These are phyloP conservation scores for Aspidoscelis tigris DNA, from an alignment of 2,113 vertebrate genomes.

Conservation along the genomic window DNA sequence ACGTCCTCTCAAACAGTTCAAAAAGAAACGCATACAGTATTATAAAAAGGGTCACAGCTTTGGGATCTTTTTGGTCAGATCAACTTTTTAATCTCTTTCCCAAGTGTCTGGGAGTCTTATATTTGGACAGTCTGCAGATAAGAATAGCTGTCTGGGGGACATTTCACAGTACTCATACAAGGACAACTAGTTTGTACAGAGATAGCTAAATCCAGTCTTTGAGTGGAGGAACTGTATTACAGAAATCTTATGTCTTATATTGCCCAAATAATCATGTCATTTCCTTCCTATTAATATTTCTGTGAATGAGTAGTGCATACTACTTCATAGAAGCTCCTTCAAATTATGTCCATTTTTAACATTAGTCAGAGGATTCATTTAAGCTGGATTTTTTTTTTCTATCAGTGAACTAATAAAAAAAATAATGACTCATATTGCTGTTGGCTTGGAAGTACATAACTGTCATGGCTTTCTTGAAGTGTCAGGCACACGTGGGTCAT, in stretches of 20 bases:
- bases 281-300: not conserved
- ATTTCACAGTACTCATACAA: not conserved
- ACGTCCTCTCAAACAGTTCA: no score
- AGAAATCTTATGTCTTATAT: not conserved
- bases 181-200: not conserved
- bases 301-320: not conserved
- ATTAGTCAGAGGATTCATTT: constrained; percentile 1
- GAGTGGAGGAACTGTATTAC: not conserved
- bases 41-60: not conserved
- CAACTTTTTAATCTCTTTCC: not conserved
- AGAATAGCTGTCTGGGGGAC: constrained; percentile 11
- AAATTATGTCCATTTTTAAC: not conserved
- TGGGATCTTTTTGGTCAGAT: not conserved
- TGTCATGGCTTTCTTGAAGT: not conserved
- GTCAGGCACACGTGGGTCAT: no score
- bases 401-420: not conserved
- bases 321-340: not conserved
- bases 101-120: not conserved
- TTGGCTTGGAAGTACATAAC: constrained; percentile 1
- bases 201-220: not conserved
- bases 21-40: no score
- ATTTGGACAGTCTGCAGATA: constrained; percentile 4
- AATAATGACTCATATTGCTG: not conserved
- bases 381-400: not conserved
- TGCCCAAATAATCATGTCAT: not conserved